Evolutionary conservation across 1,140 invertebrate genomes (phyloP), one percentile per base, ranked within the genome.

Genomic region (Mercenaria mercenaria): DNA sequence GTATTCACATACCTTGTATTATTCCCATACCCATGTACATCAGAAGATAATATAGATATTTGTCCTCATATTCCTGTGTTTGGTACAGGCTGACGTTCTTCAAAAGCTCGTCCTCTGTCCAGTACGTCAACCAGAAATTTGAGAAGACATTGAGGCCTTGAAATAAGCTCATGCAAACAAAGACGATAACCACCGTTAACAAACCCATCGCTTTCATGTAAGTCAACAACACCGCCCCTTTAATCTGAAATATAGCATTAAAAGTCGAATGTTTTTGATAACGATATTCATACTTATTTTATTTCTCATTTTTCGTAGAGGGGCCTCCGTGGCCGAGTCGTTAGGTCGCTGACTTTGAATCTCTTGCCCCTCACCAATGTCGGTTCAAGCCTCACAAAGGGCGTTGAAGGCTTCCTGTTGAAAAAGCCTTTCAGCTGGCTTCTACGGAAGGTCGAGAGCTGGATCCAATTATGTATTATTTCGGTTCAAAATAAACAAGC

Each of bases 151-250:
- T 72, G 23, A 76, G 47, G 18, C 84, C 72, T 74, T 93, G 90
- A 94, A 98, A 98, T n/a, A 98, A 93, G 26, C 98, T 96, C 95
- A 98, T 98, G 94, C 98, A 97, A 0, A 98, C 80, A 74, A 99
- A 96, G 6, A 98, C 98, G 6, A 97, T 95, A 39, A 97, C 93
- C 0, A 97, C 97, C 10, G 98, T 96, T 84, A 97, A 95, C 91
- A 98, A 95, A 74, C 98, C 98, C 87, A 99, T 98, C n/a, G 98
- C 98, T 94, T 97, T 97, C 85, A 99, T 96, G 94, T 99, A 99
- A 95, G 99, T 97, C 88, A 97, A 97, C 96, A 99, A 99, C 0
- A 99, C 98, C 85, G 96, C 96, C 97, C 97, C 97, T 97, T 98
- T 98, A 0, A 98, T 98, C 97, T 98, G 94, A 47, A 96, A 93